Evolutionary conservation across 2,888 invertebrate genomes (phyloP).

Genomic region (Hecatera dysodea): DNA sequence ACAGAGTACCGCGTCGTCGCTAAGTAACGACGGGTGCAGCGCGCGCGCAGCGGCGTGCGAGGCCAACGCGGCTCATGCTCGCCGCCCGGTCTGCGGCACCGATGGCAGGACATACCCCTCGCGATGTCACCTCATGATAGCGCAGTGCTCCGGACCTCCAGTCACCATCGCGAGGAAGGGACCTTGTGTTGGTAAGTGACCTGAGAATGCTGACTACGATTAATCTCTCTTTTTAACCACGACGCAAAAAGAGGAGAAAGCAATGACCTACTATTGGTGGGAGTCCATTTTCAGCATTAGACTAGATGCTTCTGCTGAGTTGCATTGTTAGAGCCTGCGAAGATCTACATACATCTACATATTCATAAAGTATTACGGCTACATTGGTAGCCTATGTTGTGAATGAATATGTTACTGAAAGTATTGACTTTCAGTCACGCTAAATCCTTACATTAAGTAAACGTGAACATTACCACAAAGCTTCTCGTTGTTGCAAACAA

Average conservation of each 20-base stretch:
- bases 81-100: conserved; percentile 93
- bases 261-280: too few species aligned
- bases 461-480: conserved; percentile 31
- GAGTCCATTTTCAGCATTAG: too few species aligned
- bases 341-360: too few species aligned
- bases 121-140: conserved; percentile 94
- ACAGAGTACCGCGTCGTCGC: conserved; percentile 44
- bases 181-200: conserved; percentile 93
- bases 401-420: too few species aligned
- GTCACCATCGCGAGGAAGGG: conserved; percentile 94
- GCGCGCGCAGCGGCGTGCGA: conserved; percentile 85
- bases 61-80: conserved; percentile 73
- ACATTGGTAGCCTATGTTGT: too few species aligned
- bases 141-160: conserved; percentile 94
- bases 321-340: too few species aligned
- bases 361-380: too few species aligned
- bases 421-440: conserved; percentile 16
- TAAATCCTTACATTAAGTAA: background rate
- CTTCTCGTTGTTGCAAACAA: conserved; percentile 27
- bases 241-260: too few species aligned
- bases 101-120: conserved; percentile 96
- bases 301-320: background rate
- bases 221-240: background rate
- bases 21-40: conserved; percentile 71
- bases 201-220: background rate